phyloP scores from a whole-genome alignment of 2,888 invertebrate species.

The Mayetiola destructor region DNA sequence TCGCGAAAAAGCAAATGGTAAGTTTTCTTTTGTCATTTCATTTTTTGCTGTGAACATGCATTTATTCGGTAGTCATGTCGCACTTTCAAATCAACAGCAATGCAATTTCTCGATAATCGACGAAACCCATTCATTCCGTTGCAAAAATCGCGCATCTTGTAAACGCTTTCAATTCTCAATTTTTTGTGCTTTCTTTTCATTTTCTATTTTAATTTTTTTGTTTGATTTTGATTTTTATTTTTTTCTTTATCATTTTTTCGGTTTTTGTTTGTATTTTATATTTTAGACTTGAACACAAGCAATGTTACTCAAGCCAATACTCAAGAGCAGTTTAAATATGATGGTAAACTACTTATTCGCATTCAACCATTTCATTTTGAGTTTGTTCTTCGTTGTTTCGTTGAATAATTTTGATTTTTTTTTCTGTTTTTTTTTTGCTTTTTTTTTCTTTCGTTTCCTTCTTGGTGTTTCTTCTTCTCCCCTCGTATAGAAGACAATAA shows the following conservation, averaged over 20 bases:
- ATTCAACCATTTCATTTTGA: not conserved
- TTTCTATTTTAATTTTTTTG: constrained; percentile 14
- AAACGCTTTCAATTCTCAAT: not conserved
- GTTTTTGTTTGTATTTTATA: constrained; percentile 40
- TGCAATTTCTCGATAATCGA: not conserved
- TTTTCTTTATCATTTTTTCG: constrained; percentile 22
- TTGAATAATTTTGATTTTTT: constrained; percentile 15
- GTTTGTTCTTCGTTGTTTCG: not conserved
- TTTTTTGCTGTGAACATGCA: not conserved
- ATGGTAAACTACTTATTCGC: constrained; percentile 16
- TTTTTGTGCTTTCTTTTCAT: not conserved
- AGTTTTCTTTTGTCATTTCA: constrained; percentile 26
- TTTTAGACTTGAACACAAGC: constrained; percentile 25
- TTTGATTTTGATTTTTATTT: constrained; percentile 20
- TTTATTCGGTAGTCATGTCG: too few species aligned
- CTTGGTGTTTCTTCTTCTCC: too few species aligned
- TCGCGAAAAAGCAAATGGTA: constrained; percentile 75
- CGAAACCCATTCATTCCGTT: not conserved
- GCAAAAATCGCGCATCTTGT: too few species aligned
- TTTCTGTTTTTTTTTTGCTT: constrained; percentile 15
- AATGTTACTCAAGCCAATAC: constrained; percentile 43
- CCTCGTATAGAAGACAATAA: constrained; percentile 28
- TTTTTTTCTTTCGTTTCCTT: not conserved
- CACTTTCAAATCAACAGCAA: not conserved
- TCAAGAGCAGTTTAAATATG: constrained; percentile 25